Conservation (phyloP, 2,797 vertebrate species). For the Knipowitschia caucasica region DNA sequence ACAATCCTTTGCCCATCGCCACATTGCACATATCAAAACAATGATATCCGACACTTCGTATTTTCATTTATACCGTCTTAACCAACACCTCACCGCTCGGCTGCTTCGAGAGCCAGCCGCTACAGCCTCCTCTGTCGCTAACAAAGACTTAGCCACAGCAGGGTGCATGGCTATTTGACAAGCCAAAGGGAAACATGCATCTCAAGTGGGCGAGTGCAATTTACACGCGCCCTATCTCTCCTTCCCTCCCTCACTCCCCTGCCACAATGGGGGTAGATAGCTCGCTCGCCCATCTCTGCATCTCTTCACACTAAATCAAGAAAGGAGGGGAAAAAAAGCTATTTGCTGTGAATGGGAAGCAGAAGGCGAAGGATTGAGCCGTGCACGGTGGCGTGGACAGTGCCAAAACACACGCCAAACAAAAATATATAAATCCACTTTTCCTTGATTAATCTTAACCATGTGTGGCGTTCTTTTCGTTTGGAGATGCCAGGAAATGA, state of each 20-base stretch:
- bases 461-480: not conserved
- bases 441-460: slow-evolving; percentile 7
- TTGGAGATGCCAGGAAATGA: slow-evolving; percentile 1
- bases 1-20: no score
- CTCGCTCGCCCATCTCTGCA: slow-evolving; percentile 42
- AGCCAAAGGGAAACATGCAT: slow-evolving; percentile 69
- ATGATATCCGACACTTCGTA: not conserved
- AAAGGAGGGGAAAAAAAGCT: slow-evolving; percentile 8
- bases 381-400: slow-evolving; percentile 5
- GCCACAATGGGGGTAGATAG: slow-evolving; percentile 31
- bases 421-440: slow-evolving; percentile 13
- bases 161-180: slow-evolving; percentile 61
- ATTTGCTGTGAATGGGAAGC: slow-evolving; percentile 48
- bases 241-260: slow-evolving; percentile 9
- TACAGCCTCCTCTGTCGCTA: slow-evolving; percentile 21
- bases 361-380: slow-evolving; percentile 44
- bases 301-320: slow-evolving; percentile 53
- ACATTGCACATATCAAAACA: not conserved
- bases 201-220: slow-evolving; percentile 63
- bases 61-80: slow-evolving; percentile 22
- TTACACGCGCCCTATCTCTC: slow-evolving; percentile 36
- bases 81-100: slow-evolving; percentile 20
- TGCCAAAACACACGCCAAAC: slow-evolving; percentile 22
- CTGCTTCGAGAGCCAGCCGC: slow-evolving; percentile 12
- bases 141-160: slow-evolving; percentile 60